Evolutionary conservation across 1,140 invertebrate genomes (phyloP).

Genomic region (Tetranychus cinnabarinus): DNA sequence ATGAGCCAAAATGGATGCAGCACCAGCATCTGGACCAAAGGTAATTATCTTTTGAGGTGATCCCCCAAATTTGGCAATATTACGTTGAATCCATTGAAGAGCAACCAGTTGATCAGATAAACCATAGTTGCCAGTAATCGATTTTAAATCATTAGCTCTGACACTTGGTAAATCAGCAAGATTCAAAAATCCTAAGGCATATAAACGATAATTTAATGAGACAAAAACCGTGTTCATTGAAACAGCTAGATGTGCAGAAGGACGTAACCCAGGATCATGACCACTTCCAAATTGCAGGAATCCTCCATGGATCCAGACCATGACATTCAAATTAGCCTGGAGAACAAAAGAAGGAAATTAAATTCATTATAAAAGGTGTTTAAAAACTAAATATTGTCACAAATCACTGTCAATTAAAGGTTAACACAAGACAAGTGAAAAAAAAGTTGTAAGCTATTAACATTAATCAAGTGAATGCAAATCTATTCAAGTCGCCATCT

Average conservation of each 20-base stretch:
- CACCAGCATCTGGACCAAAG: conserved; percentile 14
- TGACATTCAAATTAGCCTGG: conserved; percentile 29
- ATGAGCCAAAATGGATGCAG: conserved; percentile 11
- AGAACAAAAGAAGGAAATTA: background rate
- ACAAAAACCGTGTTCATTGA: conserved; percentile 32
- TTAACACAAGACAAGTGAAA: too few relatives aligned
- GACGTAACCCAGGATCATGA: conserved; percentile 9
- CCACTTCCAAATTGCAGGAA: conserved; percentile 14
- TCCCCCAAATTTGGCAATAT: conserved; percentile 24
- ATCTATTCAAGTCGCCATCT: too few relatives aligned
- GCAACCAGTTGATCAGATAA: conserved; percentile 24
- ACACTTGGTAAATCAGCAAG: conserved; percentile 2
- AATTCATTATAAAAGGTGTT: background rate
- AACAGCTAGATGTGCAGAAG: conserved; percentile 62
- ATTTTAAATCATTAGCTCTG: background rate
- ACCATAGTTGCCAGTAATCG: conserved; percentile 24
- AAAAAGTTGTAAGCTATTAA: too few relatives aligned
- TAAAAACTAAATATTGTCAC: background rate
- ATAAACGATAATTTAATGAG: conserved; percentile 84
- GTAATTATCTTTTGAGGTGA: conserved; percentile 18
- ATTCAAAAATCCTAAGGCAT: conserved; percentile 45
- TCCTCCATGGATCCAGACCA: conserved; percentile 92
- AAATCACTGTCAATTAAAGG: background rate
- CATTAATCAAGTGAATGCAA: too few relatives aligned
- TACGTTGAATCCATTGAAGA: conserved; percentile 23